These are phyloP conservation scores for Decapterus maruadsi DNA, from an alignment of 2,797 vertebrate genomes.

Conservation along the genomic window DNA sequence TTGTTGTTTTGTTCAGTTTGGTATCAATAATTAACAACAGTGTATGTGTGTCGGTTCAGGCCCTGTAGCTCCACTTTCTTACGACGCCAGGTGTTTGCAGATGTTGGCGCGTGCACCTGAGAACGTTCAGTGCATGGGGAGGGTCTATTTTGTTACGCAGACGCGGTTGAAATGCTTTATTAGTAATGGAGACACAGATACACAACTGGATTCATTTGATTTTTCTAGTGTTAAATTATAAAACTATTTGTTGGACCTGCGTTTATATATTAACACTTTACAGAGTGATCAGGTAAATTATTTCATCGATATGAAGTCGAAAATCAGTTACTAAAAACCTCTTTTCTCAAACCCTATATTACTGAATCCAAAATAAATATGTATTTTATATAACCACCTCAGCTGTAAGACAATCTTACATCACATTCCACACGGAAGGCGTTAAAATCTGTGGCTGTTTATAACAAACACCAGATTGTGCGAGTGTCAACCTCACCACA, in stretches of 20 bases:
- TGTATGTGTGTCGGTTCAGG: neutral
- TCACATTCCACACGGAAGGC: neutral
- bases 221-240: too few species aligned
- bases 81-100: conserved; percentile 25
- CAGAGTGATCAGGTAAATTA: neutral
- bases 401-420: neutral
- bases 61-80: neutral
- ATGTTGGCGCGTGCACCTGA: conserved; percentile 12
- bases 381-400: neutral
- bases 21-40: neutral
- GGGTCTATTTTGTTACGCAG: conserved; percentile 1
- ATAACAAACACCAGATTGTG: neutral
- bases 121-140: neutral
- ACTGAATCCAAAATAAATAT: too few species aligned
- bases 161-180: neutral
- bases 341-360: neutral
- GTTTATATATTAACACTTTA: neutral
- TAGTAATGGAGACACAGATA: neutral
- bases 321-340: neutral
- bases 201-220: too few species aligned
- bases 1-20: conserved; percentile 1
- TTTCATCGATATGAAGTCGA: neutral
- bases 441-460: neutral
- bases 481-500: neutral
- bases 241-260: neutral